Base-by-base conservation (phyloP, 2,888 invertebrate genomes). In the Philhelius pedissequus region DNA sequence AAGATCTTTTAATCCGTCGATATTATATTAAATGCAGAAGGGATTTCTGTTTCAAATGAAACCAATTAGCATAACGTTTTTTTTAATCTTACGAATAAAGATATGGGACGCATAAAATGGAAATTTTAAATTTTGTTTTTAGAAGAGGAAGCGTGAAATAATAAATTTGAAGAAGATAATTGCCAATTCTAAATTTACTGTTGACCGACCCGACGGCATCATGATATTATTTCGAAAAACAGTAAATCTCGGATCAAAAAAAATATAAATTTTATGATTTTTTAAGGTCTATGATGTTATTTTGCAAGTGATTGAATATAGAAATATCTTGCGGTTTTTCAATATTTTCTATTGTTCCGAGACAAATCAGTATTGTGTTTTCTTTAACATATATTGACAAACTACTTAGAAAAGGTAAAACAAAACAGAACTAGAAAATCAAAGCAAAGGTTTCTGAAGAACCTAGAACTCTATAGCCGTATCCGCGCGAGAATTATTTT, bases 11-110 rank as follows among this genome's bases (percentile, higher is more conserved):
- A 43, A 32, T 64, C 56, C 20, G 60, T 56, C 20, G 30, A 40
- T 64, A 64, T 75, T 56, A 56, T 38, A 25, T 48, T 48, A 58
- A 66, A 62, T 56, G 66, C 52, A 66, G 52, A 75, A 68, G 66
- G 56, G 75, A 68, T 58, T 68, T 43, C 43, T 43, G 15, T 13
- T 60, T 1, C 6, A 43, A 66, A 58, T n/a, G 20, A 48, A 75
- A 50, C 56, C 32, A 48, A 68, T 75, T 68, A 68, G 56, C 75
- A 75, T 75, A 75, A 18, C 0, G 43, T 27, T 43, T 43, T 22
- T 32, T 25, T 50, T 64, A 48, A 48, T 48, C 48, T 56, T 30
- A 25, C 66, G 45, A 66, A 48, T 66, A n/a, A 40, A 73, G n/a
- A 45, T 18, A 40, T 22, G 30, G 32, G 40, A 54, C 32, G 22